Evolutionary conservation across 2,888 invertebrate genomes (phyloP).

Genomic region (Chouioia cunea): DNA sequence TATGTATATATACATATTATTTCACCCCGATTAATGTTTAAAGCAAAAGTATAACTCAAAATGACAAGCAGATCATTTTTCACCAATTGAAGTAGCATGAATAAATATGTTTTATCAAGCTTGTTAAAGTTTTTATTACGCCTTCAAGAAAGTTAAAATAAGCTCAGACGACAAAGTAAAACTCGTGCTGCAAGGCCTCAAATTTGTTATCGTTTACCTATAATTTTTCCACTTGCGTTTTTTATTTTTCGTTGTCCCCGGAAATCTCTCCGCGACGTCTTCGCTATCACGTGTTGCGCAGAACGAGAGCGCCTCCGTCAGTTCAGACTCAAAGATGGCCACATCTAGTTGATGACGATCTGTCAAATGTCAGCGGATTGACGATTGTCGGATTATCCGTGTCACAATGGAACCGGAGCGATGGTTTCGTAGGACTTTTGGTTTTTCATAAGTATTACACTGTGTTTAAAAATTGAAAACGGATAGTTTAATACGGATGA

Average conservation of each 20-base stretch:
- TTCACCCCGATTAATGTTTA: too few species aligned
- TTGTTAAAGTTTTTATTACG: background rate
- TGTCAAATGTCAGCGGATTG: conserved; percentile 41
- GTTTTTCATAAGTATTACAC: background rate
- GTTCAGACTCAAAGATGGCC: conserved; percentile 43
- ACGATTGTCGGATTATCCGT: background rate
- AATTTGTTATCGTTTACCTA: too few species aligned
- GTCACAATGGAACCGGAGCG: conserved; percentile 17
- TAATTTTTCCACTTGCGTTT: too few species aligned
- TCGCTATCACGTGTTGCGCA: conserved; percentile 36
- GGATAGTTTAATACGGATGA: conserved; percentile 20
- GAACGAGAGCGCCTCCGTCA: background rate
- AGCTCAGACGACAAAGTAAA: conserved; percentile 23
- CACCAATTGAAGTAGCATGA: too few species aligned
- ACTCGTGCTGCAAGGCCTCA: background rate
- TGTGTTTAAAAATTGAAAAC: conserved; percentile 5
- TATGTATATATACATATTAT: too few species aligned
- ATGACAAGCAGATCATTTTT: too few species aligned
- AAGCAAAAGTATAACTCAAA: too few species aligned
- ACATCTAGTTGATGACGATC: conserved; percentile 43
- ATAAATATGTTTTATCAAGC: too few species aligned
- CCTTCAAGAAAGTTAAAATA: background rate
- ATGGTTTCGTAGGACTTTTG: background rate
- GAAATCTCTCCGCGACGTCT: background rate
- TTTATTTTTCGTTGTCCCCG: conserved; percentile 6